Evolutionary conservation across 2,797 vertebrate genomes (phyloP).

Genomic region (Pagetopsis macropterus): DNA sequence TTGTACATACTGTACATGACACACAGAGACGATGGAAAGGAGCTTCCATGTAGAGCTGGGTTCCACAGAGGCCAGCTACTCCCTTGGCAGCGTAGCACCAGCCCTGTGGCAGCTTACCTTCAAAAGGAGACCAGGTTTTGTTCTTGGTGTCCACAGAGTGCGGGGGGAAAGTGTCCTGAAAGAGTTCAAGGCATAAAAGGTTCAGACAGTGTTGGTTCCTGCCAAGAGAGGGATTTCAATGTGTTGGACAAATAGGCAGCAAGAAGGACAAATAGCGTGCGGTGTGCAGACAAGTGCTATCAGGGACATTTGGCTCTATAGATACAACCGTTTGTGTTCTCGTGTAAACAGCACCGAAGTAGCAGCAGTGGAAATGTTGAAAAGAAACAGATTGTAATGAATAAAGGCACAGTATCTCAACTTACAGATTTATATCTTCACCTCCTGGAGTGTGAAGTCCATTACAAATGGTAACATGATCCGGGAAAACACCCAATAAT

Average conservation of each 20-base stretch:
- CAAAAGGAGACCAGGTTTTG: conserved; percentile 83
- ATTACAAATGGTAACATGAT: no score
- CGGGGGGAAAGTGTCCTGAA: conserved; percentile 83
- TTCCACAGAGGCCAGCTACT: conserved; percentile 58
- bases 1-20: neutral
- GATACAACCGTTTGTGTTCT: neutral
- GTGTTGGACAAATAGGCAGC: conserved; percentile 21
- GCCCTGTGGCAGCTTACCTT: conserved; percentile 83
- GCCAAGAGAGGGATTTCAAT: conserved; percentile 15
- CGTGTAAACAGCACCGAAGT: neutral
- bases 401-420: neutral
- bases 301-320: neutral
- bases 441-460: neutral
- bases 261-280: neutral
- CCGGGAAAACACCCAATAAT: no score
- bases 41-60: conserved; percentile 15
- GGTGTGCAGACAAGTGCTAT: neutral
- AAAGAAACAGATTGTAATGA: neutral
- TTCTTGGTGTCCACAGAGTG: conserved; percentile 82
- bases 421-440: neutral
- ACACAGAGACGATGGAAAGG: neutral
- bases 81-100: conserved; percentile 84
- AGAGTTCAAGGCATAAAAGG: conserved; percentile 20
- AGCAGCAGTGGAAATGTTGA: neutral
- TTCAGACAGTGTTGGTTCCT: neutral